A percentile compares a stretch with the other conserved stretches of the same genome.
These are phyloP conservation scores for Calliphora vomitoria DNA, from an alignment of 2,888 invertebrate species.

Conservation along the genomic window DNA sequence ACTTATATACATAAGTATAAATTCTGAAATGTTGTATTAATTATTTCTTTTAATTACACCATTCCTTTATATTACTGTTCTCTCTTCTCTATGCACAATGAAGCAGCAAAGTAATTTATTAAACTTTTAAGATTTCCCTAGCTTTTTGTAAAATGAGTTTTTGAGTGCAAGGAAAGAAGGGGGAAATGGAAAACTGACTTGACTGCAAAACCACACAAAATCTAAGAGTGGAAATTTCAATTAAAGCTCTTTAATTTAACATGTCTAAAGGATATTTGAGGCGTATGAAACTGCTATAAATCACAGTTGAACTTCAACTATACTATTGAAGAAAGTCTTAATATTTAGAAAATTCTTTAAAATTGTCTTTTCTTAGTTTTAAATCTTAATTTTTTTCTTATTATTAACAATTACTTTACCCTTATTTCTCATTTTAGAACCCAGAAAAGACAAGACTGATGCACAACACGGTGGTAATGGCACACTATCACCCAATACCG, in stretches of 20 bases:
- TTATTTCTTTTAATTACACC: neutral
- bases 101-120: conserved; percentile 24
- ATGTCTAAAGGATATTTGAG: neutral
- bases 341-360: neutral
- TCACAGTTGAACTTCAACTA: neutral
- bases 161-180: neutral
- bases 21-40: too few species aligned
- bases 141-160: conserved; percentile 17
- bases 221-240: conserved; percentile 36
- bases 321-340: neutral
- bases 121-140: neutral
- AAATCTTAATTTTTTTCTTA: neutral
- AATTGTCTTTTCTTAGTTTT: neutral
- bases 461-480: conserved; percentile 84
- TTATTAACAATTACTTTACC: conserved; percentile 1
- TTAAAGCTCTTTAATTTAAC: conserved; percentile 19
- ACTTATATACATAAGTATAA: too few species aligned
- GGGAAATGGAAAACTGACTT: neutral
- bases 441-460: conserved; percentile 97
- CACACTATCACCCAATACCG: conserved; percentile 87
- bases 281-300: neutral
- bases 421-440: conserved; percentile 87
- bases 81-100: neutral
- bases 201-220: conserved; percentile 18
- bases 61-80: neutral